These are phyloP conservation scores for Pelodytes ibericus DNA, from an alignment of 2,797 vertebrate species.

Conservation along the genomic window DNA sequence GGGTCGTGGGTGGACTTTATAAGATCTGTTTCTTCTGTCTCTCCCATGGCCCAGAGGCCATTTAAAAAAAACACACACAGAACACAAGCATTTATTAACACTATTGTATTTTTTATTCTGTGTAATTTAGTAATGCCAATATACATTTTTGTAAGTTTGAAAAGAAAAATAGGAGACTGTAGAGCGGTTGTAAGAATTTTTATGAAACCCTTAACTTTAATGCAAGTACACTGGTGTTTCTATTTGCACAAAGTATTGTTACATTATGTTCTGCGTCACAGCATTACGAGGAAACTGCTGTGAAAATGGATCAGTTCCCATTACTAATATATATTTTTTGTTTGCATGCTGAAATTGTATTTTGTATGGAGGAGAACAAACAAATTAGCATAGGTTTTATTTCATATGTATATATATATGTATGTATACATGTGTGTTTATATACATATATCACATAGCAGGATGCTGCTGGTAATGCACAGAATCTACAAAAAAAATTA, in stretches of 20 bases:
- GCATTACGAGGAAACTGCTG: conserved; percentile 73
- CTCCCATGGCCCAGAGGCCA: conserved; percentile 71
- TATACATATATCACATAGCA: background rate
- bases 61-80: conserved; percentile 64
- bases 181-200: conserved; percentile 72
- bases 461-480: background rate
- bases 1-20: background rate
- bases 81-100: conserved; percentile 73
- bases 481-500: too few species aligned
- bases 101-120: conserved; percentile 79
- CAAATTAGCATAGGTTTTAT: background rate
- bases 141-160: conserved; percentile 76
- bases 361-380: conserved; percentile 31
- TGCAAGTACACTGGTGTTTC: conserved; percentile 92
- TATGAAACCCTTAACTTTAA: conserved; percentile 80
- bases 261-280: conserved; percentile 78
- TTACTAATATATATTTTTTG: conserved; percentile 63
- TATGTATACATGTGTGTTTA: background rate
- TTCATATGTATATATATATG: background rate
- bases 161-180: conserved; percentile 62
- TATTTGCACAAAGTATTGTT: conserved; percentile 90
- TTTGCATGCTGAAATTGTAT: conserved; percentile 70
- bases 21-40: background rate
- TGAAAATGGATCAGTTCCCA: conserved; percentile 69
- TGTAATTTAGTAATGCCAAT: conserved; percentile 80